A percentile compares a stretch with the other conserved stretches of the same genome.
These are phyloP conservation scores for Albula goreensis DNA, from an alignment of 2,113 vertebrate genomes.

Conservation along the genomic window DNA sequence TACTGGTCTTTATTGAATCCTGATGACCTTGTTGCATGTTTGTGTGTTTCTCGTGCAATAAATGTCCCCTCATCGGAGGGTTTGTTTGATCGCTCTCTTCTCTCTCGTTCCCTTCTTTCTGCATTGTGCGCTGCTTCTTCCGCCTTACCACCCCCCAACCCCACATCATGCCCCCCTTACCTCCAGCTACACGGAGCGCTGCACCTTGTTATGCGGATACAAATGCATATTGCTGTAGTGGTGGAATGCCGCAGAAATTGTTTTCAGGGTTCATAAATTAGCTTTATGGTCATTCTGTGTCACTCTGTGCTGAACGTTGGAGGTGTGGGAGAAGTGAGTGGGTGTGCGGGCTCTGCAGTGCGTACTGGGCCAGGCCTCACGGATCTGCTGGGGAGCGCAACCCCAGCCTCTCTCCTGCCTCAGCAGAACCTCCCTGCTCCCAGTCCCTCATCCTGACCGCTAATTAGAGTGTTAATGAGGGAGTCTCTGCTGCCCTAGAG, in stretches of 20 bases:
- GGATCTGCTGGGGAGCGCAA: background rate
- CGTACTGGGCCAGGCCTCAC: background rate
- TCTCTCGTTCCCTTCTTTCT: constrained; percentile 35
- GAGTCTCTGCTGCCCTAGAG: constrained; percentile 47
- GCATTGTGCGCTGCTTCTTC: background rate
- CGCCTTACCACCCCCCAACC: background rate
- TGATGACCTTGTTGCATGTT: constrained; percentile 78
- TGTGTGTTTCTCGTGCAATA: constrained; percentile 76
- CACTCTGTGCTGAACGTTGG: constrained; percentile 23
- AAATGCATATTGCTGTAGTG: constrained; percentile 43
- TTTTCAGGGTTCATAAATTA: constrained; percentile 43
- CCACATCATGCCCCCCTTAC: too few relatives aligned
- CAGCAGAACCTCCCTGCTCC: constrained; percentile 2
- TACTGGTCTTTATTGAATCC: constrained; percentile 71
- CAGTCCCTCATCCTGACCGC: background rate
- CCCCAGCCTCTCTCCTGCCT: constrained; percentile 9
- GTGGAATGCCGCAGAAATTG: constrained; percentile 34
- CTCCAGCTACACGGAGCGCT: constrained; percentile 28
- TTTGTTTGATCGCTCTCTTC: constrained; percentile 58
- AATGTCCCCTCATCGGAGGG: constrained; percentile 62
- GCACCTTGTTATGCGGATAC: constrained; percentile 45
- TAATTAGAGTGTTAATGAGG: constrained; percentile 45
- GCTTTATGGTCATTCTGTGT: constrained; percentile 52
- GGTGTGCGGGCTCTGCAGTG: background rate
- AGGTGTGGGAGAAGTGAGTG: constrained; percentile 18